phyloP scores from a whole-genome alignment of 2,113 vertebrate species.

The Aegypius monachus region DNA sequence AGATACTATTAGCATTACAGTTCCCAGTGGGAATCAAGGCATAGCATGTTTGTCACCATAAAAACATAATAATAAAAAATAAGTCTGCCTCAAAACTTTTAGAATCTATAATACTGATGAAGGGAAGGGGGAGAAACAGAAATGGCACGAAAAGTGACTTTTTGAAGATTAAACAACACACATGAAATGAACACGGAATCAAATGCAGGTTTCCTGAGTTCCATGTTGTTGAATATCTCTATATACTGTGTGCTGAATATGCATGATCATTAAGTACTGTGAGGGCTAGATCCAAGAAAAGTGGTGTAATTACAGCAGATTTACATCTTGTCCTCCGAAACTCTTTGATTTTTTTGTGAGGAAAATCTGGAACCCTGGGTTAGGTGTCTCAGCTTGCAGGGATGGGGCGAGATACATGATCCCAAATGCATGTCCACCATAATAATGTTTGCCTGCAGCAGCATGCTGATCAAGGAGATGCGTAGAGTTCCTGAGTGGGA shows the following conservation, averaged over 20 bases:
- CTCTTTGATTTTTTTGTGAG: not conserved
- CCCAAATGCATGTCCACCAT: not conserved
- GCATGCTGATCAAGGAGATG: not conserved
- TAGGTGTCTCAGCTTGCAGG: not conserved
- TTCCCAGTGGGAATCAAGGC: not conserved
- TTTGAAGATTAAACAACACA: not conserved
- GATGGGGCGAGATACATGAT: fast-evolving
- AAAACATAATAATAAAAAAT: not conserved
- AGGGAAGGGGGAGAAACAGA: not conserved
- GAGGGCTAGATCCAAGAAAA: not conserved
- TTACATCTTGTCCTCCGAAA: not conserved
- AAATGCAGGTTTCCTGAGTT: not conserved
- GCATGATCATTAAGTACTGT: not conserved
- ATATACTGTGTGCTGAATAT: not conserved
- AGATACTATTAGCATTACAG: not conserved
- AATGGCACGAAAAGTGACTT: not conserved
- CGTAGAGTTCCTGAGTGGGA: not conserved
- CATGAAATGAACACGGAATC: not conserved
- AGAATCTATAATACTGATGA: not conserved
- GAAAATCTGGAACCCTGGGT: not conserved
- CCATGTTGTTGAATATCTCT: not conserved
- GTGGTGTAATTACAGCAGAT: not conserved
- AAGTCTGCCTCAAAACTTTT: not conserved
- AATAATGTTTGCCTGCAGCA: not conserved
- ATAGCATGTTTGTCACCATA: not conserved